Conservation (phyloP, 2,888 invertebrate species). For the Brachyopa scutellaris region DNA sequence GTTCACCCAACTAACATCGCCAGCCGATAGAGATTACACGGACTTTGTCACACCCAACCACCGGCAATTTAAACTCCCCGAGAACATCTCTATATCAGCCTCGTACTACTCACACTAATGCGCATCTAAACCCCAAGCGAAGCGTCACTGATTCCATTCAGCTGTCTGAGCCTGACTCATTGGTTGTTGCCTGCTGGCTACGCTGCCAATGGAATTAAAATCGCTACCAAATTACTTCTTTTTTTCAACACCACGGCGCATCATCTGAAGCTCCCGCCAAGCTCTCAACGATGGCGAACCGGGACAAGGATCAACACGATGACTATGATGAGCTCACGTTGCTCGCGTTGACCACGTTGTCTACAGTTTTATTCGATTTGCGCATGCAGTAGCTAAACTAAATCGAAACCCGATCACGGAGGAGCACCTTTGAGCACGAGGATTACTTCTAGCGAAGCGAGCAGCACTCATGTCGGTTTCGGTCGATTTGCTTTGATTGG, state of each 20-base stretch:
- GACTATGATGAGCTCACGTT: conserved; percentile 38
- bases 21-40: conserved; percentile 26
- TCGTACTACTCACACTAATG: not conserved
- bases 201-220: conserved; percentile 45
- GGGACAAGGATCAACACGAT: conserved; percentile 8
- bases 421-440: too few species aligned
- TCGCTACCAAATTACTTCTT: not conserved
- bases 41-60: conserved; percentile 16
- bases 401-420: too few species aligned
- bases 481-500: conserved; percentile 69
- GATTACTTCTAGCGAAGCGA: conserved; percentile 28
- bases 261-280: not conserved
- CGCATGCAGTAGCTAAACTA: conserved; percentile 50
- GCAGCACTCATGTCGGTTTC: conserved; percentile 47
- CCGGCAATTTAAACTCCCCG: conserved; percentile 4
- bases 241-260: conserved; percentile 3
- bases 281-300: conserved; percentile 40
- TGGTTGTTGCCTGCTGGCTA: too few species aligned
- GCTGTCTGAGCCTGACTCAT: not conserved
- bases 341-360: conserved; percentile 20
- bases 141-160: conserved; percentile 38
- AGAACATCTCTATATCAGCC: not conserved
- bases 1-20: not conserved
- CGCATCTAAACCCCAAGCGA: conserved; percentile 8
- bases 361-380: conserved; percentile 63